Evolutionary conservation across 2,797 vertebrate species (phyloP).

Genomic region (Kryptolebias ocellatus): DNA sequence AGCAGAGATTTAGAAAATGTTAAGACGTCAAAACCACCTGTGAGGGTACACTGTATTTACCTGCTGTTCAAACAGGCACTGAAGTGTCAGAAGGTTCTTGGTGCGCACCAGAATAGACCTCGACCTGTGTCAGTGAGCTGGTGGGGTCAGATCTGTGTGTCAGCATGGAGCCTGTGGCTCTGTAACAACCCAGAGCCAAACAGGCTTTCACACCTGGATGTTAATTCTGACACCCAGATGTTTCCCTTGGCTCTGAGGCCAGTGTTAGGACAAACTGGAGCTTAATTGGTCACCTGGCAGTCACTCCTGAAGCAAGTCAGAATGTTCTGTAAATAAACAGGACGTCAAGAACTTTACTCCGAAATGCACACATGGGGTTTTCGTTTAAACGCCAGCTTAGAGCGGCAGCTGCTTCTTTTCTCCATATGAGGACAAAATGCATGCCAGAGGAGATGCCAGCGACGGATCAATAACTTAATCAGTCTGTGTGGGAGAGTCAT

Average conservation of each 20-base stretch:
- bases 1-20: too few species aligned
- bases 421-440: conserved; percentile 29
- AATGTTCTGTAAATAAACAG: conserved; percentile 36
- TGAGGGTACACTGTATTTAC: conserved; percentile 8
- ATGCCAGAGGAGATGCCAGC: conserved; percentile 29
- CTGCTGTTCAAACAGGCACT: conserved; percentile 18
- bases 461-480: conserved; percentile 62
- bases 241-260: conserved; percentile 70
- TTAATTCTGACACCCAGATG: conserved; percentile 68
- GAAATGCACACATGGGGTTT: not conserved
- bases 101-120: conserved; percentile 25
- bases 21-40: not conserved
- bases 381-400: conserved; percentile 36
- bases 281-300: conserved; percentile 63
- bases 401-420: conserved; percentile 24
- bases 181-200: conserved; percentile 45
- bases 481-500: conserved; percentile 38
- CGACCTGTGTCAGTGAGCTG: conserved; percentile 30
- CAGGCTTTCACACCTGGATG: conserved; percentile 64
- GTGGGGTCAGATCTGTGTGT: conserved; percentile 32
- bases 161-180: conserved; percentile 48
- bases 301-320: conserved; percentile 38
- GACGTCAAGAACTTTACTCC: conserved; percentile 4
- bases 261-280: conserved; percentile 69
- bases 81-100: conserved; percentile 24